phyloP scores from a whole-genome alignment of 2,797 vertebrate genomes.

The Champsocephalus esox region DNA sequence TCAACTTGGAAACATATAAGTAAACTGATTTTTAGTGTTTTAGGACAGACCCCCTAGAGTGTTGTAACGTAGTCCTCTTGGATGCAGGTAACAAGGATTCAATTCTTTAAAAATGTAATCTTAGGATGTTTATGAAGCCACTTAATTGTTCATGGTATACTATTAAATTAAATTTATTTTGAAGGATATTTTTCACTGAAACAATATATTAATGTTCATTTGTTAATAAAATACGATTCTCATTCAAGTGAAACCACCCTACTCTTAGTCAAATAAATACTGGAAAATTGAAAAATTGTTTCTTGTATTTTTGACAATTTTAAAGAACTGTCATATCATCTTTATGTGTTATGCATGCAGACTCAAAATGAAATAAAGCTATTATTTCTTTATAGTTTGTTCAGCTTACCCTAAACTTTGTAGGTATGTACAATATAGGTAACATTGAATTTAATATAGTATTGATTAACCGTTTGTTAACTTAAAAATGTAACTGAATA shows the following conservation, averaged over 20 bases:
- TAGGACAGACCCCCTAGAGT: constrained; percentile 29
- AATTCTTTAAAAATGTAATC: constrained; percentile 14
- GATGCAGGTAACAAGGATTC: constrained; percentile 19
- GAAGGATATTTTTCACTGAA: neutral
- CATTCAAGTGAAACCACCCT: constrained; percentile 1
- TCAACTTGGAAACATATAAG: neutral
- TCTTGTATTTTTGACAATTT: neutral
- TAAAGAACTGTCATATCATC: neutral
- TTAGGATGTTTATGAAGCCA: neutral
- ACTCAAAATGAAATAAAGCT: neutral
- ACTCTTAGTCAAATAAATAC: neutral
- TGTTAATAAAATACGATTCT: neutral
- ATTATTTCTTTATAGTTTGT: neutral
- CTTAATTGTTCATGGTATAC: neutral
- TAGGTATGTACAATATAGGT: neutral
- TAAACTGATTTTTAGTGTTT: constrained; percentile 40
- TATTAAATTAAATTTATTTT: neutral
- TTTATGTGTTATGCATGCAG: neutral
- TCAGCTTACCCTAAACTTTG: neutral
- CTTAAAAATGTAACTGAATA: neutral
- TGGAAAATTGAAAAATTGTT: neutral
- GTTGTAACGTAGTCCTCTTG: constrained; percentile 19
- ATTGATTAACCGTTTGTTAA: no score
- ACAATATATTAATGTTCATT: neutral
- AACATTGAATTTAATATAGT: no score